Percentiles rank a stretch among this genome's conserved stretches.
These are phyloP conservation scores for Sycobia sp. DNA, from an alignment of 1,140 invertebrate species.

Conservation along the genomic window DNA sequence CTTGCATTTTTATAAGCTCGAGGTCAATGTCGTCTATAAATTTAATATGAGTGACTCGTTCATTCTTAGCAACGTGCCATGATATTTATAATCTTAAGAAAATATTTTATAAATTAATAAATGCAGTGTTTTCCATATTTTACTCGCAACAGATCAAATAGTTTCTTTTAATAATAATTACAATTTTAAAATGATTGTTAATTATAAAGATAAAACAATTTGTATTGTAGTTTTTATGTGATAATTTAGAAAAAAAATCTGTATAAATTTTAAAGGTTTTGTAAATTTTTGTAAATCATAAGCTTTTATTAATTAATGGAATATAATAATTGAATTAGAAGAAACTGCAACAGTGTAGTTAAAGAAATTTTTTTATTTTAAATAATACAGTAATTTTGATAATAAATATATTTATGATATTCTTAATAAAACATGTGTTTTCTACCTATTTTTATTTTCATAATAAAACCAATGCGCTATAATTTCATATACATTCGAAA, in stretches of 20 bases:
- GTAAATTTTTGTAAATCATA: constrained; percentile 2
- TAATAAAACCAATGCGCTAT: no score
- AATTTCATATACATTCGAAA: no score
- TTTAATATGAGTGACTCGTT: constrained; percentile 28
- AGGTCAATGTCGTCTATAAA: constrained; percentile 23
- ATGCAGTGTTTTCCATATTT: not conserved
- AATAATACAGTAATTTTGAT: constrained; percentile 13
- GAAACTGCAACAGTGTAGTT: not conserved
- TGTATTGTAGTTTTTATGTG: not conserved
- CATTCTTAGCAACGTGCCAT: constrained; percentile 31
- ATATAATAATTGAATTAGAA: not conserved
- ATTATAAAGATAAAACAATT: not conserved
- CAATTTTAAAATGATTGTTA: not conserved
- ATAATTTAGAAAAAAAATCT: not conserved
- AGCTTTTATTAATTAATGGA: not conserved
- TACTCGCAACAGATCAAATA: constrained; percentile 12
- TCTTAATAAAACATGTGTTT: no score
- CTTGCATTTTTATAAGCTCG: constrained; percentile 29
- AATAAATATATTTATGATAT: constrained; percentile 5
- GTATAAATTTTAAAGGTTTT: constrained; percentile 24
- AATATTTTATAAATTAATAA: constrained; percentile 11
- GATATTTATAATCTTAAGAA: constrained; percentile 28
- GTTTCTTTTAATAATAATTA: not conserved
- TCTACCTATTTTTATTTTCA: no score
- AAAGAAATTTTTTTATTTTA: no score